phyloP scores from a whole-genome alignment of 1,140 invertebrate species.

The Ostrea denselamellosa region DNA sequence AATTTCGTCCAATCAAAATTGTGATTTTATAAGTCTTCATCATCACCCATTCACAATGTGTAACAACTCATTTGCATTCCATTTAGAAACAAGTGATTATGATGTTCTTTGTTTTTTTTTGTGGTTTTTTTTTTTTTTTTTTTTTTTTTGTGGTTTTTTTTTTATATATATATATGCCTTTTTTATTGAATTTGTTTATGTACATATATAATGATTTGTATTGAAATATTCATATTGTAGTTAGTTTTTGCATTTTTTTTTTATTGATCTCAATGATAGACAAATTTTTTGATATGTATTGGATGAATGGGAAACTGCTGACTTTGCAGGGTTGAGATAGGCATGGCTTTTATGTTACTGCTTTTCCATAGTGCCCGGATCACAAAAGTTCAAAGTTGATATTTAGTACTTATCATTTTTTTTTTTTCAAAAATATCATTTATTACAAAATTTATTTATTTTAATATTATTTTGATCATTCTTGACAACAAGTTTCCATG shows the following conservation, averaged over 20 bases:
- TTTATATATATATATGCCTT: not conserved
- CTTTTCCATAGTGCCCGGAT: too few species aligned
- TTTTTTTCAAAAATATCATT: too few species aligned
- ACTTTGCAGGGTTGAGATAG: too few species aligned
- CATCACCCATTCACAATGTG: not conserved
- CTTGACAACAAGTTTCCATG: too few species aligned
- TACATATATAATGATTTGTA: not conserved
- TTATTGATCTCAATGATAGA: not conserved
- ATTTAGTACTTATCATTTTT: too few species aligned
- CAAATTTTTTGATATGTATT: not conserved
- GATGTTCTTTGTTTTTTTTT: too few species aligned
- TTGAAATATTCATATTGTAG: constrained; percentile 33
- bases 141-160: too few species aligned
- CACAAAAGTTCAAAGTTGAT: too few species aligned
- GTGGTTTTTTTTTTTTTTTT: too few species aligned
- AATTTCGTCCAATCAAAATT: constrained; percentile 8
- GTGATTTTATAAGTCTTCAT: not conserved
- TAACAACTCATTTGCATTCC: not conserved
- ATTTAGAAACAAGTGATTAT: not conserved
- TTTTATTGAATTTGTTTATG: not conserved
- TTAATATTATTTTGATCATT: too few species aligned
- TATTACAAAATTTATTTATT: too few species aligned
- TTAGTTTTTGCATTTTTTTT: not conserved
- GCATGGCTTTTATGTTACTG: too few species aligned
- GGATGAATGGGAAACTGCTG: not conserved